Base-by-base conservation (phyloP, 1,140 invertebrate species). In the Bombus picipes region DNA sequence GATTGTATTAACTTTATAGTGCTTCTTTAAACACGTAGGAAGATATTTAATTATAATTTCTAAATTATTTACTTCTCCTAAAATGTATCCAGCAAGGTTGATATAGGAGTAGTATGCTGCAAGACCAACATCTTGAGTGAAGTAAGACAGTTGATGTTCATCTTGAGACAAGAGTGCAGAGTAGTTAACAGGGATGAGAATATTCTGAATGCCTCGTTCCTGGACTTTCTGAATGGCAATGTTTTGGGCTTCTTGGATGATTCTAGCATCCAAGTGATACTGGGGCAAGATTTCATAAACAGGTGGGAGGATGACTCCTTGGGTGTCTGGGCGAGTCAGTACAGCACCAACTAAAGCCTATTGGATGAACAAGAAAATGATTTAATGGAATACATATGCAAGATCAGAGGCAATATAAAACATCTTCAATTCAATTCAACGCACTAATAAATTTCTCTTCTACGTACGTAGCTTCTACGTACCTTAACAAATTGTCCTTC, bases 61-160 rank as follows among this genome's bases (percentile, higher is more conserved):
- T n/a, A 18, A 22, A 59, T 39, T 37, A 83, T 81, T 89, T 91
- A 95, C 94, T 34, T 92, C 86, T 10, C 82, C 68, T 28, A 89
- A 73, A 65, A 97, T 95, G 95, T 96, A 97, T 87, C 91, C 92
- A 81, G 93, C 96, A 43, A 97, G 86, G 79, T 97, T 96, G 71
- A 96, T 95, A 88, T 97, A 97, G 90, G 96, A 96, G 93, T 98
- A 97, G 89, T 96, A 97, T 3, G 96, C 92, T 90, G 97, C 97
- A n/a, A 98, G 94, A 83, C 96, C 96, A 79, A 97, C 94, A 93
- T 98, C 97, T 86, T 98, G 96, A 0, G 97, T 97, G 95, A 97
- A 98, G 92, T 98, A 98, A 37, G 95, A 95, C 34, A 98, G 74
- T 76, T 96, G 94, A 81, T 96, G 95, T 91, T 96, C 96, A 22